Conservation (phyloP, 2,113 vertebrate genomes). For the Fulica atra region DNA sequence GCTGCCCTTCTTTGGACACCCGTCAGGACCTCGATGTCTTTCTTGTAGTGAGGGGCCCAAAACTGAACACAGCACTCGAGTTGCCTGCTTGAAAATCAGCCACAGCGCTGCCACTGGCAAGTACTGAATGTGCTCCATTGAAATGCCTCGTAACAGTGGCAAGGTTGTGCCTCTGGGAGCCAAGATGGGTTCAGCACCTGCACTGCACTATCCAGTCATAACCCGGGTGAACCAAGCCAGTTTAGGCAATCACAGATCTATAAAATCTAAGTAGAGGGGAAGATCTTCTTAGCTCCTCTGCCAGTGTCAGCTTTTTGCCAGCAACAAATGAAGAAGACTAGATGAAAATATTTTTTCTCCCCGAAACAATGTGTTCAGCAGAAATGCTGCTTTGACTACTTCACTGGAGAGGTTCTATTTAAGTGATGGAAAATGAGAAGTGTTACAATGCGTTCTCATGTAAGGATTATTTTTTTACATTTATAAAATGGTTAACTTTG, state of each 20-base stretch:
- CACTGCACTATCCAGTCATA: neutral
- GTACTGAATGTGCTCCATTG: neutral
- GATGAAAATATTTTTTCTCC: neutral
- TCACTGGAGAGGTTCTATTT: neutral
- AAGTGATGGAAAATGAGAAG: neutral
- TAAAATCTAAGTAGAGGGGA: neutral
- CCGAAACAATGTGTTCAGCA: neutral
- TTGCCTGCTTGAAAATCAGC: neutral
- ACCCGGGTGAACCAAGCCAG: neutral
- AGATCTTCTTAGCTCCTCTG: neutral
- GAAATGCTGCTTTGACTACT: neutral
- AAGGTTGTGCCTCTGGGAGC: neutral
- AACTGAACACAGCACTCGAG: neutral
- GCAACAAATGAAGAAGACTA: neutral
- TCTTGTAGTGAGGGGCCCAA: too few relatives aligned
- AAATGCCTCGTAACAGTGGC: accelerated
- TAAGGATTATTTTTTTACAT: neutral
- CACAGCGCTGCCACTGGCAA: neutral
- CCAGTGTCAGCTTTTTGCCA: neutral
- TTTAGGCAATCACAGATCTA: neutral
- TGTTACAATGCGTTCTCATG: neutral
- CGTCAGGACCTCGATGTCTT: too few relatives aligned
- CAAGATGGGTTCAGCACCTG: neutral
- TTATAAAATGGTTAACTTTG: neutral
- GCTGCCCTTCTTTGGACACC: too few relatives aligned